Base-by-base conservation (phyloP, 2,888 invertebrate genomes). In the Sicus ferrugineus region DNA sequence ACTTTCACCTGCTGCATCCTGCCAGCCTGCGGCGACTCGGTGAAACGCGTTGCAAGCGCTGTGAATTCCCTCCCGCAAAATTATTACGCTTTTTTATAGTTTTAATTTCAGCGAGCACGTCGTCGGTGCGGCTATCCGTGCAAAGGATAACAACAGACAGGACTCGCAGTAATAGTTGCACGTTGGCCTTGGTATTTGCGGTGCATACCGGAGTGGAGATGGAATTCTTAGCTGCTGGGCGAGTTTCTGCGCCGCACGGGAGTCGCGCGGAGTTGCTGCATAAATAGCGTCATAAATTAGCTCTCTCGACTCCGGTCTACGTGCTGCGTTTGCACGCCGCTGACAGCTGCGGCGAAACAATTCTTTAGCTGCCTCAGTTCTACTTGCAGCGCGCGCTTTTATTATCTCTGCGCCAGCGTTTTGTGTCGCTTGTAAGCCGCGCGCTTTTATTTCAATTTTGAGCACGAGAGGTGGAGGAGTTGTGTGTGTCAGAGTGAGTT, bases 221-320 rank as follows among this genome's bases (percentile, higher is more conserved):
- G 14, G 16, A 14, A 42, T n/a, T 42, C 16, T 3, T n/a, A 1
- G 3, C 5, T 14, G 54, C 11, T 11, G 54, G 14, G 2, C 23
- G 52, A 6, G 19, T 21, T 2, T 11, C 14, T 9, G 16, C 23
- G 4, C 5, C 3, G n/a, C 16, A 42, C 4, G 2, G 42, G 42
- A 1, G 42, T 38, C 6, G 11, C 11, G 38, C n/a, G 38, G 38
- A 38, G 38, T 11, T 3, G 42, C 42, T 42, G 42, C 42, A 23
- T 61, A 42, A 42, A 42, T 23, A 38, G 21, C 38, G 61, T 61
- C 38, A 61, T 42, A 61, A 61, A 61, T 61, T 42, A 23, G 11
- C 61, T 26, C 16, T n/a, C n/a, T 21, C 21, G 9, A 21, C 19
- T 21, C 21, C 19, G 28, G 26, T 56, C 26, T 30, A 19, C 26